Evolutionary conservation across 2,797 vertebrate genomes (phyloP).

Genomic region (Podarcis lilfordi): DNA sequence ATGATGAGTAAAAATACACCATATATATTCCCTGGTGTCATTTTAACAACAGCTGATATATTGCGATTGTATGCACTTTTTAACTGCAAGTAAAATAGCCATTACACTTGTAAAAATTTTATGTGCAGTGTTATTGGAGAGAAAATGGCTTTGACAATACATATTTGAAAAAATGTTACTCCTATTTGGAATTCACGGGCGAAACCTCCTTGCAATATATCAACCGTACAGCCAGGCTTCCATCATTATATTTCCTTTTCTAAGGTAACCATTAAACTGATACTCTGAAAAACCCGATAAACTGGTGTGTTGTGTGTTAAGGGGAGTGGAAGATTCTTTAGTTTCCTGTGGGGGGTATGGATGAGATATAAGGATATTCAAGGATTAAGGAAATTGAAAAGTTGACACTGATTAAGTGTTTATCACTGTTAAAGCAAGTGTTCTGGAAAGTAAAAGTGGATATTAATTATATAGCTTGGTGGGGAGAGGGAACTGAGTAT

Average conservation of each 20-base stretch:
- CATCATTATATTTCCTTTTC: constrained; percentile 23
- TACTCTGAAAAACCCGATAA: background rate
- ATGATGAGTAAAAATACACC: constrained; percentile 48
- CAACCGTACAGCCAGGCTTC: constrained; percentile 62
- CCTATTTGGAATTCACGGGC: constrained; percentile 68
- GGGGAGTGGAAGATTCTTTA: background rate
- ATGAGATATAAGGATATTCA: background rate
- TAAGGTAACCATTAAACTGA: constrained; percentile 39
- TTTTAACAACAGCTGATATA: constrained; percentile 71
- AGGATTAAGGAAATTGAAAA: background rate
- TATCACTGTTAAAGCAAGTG: background rate
- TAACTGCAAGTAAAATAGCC: constrained; percentile 76
- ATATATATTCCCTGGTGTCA: constrained; percentile 58
- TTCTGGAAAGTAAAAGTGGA: background rate
- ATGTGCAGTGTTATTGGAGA: constrained; percentile 71
- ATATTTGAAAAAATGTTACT: constrained; percentile 72
- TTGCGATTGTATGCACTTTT: constrained; percentile 71
- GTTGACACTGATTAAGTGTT: background rate
- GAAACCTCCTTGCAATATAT: constrained; percentile 55
- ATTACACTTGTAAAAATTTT: constrained; percentile 76
- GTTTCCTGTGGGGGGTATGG: background rate
- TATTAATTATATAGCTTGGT: background rate
- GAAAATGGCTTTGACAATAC: constrained; percentile 73
- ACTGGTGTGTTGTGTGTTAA: background rate
- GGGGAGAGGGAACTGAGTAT: background rate